Conservation (phyloP, 2,797 vertebrate species). For the Glossophaga mutica region DNA sequence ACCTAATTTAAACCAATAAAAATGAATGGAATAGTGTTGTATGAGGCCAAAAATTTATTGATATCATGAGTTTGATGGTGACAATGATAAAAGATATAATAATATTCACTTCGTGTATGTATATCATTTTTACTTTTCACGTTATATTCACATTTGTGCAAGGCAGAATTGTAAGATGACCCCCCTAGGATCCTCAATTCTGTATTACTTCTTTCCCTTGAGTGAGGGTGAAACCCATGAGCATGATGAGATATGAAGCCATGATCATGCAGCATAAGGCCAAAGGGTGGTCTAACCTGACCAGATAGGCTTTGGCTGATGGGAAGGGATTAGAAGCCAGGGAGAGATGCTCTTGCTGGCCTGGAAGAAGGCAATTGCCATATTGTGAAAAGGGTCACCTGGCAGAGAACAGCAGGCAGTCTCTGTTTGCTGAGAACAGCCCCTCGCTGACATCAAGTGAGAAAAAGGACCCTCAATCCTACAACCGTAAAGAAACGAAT, state of each 20-base stretch:
- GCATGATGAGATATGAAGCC: neutral
- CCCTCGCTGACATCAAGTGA: neutral
- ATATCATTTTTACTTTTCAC: neutral
- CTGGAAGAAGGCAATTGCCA: neutral
- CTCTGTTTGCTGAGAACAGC: neutral
- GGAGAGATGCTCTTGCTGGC: neutral
- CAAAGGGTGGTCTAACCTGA: neutral
- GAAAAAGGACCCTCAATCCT: neutral
- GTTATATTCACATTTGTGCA: neutral
- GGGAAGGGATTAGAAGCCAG: neutral
- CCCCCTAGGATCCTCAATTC: neutral
- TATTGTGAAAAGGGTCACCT: rapidly evolving
- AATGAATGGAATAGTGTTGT: neutral
- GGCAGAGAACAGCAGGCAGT: neutral
- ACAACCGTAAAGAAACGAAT: neutral
- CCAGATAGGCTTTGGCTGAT: neutral
- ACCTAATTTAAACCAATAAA: neutral
- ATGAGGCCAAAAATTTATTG: neutral
- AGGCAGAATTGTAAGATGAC: neutral
- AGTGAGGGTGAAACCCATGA: neutral
- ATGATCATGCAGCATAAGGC: neutral
- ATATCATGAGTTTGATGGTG: neutral
- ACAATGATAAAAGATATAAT: neutral
- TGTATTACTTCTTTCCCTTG: neutral
- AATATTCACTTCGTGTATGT: neutral